Base-by-base conservation (phyloP, 1,140 invertebrate genomes). In the Pseudomyrmex gracilis region DNA sequence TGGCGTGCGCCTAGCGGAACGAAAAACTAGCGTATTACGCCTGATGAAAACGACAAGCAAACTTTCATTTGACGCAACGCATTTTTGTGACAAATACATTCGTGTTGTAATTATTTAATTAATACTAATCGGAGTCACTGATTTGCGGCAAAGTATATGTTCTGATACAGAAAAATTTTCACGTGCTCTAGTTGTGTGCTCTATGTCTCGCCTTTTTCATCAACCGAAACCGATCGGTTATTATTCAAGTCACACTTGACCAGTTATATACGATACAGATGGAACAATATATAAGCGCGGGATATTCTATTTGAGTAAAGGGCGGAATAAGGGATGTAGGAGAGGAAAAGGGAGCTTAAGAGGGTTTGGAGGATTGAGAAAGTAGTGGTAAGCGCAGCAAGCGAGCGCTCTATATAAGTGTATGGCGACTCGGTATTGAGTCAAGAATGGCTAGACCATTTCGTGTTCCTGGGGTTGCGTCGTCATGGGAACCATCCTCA, bases 401-500 rank as follows among this genome's bases (percentile, higher is more conserved):
- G 70, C 24, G 57, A 49, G 43, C 17, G 43, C 34, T 34, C 34
- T 73, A 87, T 84, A 84, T 90, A 83, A 83, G 53, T 87, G 83
- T 82, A 84, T 51, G 63, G 70, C 73, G 82, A 80, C 71, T 83
- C 57, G 73, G 89, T 90, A 90, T 90, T 84, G 89, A 92, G 92
- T 90, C 90, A 90, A 93, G 91, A 92, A 92, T 92, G 92, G 89
- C 89, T 91, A 90, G 90, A 90, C 89, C 89, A 90, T 92, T 91
- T 93, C 87, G 92, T 90, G 90, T 91, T 89, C 89, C 86, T 84
- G 91, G 91, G 91, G 90, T 90, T 88, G 89, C 92, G 93, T 94
- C 84, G 93, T 90, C 93, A 93, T 93, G 93, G 93, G 90, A 93
- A 93, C 93, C 91, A 89, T 92, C 90, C 90, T 93, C 93, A 93